Conservation (phyloP, 2,888 invertebrate genomes). For the Plusia festucae region DNA sequence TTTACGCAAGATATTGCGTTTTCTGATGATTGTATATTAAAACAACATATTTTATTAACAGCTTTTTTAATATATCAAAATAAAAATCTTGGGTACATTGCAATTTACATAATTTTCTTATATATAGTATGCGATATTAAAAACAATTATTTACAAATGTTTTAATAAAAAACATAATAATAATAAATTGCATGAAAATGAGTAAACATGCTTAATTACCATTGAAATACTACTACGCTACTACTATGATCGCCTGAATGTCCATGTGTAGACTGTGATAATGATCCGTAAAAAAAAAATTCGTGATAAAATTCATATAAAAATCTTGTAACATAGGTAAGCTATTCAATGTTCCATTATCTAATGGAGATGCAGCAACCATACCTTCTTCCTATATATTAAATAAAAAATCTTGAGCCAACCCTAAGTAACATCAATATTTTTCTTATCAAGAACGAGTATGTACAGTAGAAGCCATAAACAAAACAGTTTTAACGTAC, state of each 20-base stretch:
- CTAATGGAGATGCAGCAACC: neutral
- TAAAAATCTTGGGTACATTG: conserved; percentile 38
- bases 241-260: too few species aligned
- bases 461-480: conserved; percentile 9
- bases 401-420: neutral
- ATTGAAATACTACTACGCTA: too few species aligned
- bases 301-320: too few species aligned
- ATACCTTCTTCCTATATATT: neutral
- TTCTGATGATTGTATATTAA: neutral
- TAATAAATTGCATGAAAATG: neutral
- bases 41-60: neutral
- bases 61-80: conserved; percentile 52
- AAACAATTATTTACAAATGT: neutral
- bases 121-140: neutral
- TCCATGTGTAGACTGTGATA: too few species aligned
- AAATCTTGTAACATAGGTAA: neutral
- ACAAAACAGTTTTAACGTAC: conserved; percentile 17
- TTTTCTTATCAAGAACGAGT: conserved; percentile 6
- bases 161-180: neutral
- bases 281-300: too few species aligned
- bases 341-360: neutral
- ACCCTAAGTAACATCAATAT: neutral
- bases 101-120: neutral
- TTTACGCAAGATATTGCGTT: neutral
- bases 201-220: too few species aligned